Base-by-base conservation (phyloP, 1,140 invertebrate species). In the Drosophila parvula region DNA sequence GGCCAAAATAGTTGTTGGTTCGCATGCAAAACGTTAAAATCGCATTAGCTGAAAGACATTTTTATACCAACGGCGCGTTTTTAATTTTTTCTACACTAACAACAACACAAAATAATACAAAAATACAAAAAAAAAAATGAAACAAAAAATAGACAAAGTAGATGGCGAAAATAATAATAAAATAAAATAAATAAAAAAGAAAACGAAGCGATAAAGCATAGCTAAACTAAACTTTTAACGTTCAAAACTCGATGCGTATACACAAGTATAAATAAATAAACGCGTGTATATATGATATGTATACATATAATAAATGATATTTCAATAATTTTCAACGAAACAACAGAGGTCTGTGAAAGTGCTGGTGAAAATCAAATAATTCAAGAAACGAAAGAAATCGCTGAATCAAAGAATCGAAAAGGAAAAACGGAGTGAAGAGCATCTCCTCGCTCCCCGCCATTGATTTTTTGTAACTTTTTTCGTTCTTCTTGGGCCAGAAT, bases 1-100 rank as follows among this genome's bases (percentile, higher is more conserved):
- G 78, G 84, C 85, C 84, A 89, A 89, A 90, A 90, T 89, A 89
- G 84, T 89, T 89, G 84, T 89, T 89, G 84, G 84, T 90, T 89
- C 85, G 85, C 84, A 89, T 90, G 85, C 85, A 84, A 89, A 90
- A 89, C 84, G 84, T 81, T 79, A 75, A 90, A 89, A 89, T 85
- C 84, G 85, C 85, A 82, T 84, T 81, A 88, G 81, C 84, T 89
- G 82, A 88, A 75, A 76, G 70, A 89, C 73, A 90, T 81, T 88
- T 88, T 89, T 88, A 84, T 84, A 88, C 84, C 85, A 89, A 89
- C 85, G 84, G 85, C 84, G 85, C 84, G 85, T 89, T 89, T 89
- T 90, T 78, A 90, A 84, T 89, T 64, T 86, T 78, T 89, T 90
- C 85, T 89, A 90, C 80, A 84, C 78, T 84, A 77, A 76, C 56